Conservation (phyloP, 1,140 invertebrate genomes). For the Maniola jurtina region DNA sequence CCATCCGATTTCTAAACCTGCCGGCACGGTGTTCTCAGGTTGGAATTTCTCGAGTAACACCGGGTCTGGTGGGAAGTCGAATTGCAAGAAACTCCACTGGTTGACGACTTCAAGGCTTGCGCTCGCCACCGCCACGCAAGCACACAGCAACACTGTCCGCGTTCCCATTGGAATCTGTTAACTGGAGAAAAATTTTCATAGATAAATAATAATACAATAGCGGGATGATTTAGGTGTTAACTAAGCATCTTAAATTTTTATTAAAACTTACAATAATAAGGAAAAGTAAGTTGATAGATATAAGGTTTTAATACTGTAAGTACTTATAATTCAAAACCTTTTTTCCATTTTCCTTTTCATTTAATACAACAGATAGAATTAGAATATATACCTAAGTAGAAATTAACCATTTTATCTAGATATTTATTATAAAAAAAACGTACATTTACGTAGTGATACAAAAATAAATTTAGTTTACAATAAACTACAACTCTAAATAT, state of each 20-base stretch:
- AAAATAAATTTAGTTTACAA: not conserved
- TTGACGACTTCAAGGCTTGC: conserved; percentile 82
- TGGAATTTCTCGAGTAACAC: conserved; percentile 80
- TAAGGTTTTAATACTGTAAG: no score
- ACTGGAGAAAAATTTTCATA: conserved; percentile 1
- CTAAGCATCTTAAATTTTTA: no score
- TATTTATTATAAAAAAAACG: no score
- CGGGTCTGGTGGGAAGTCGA: conserved; percentile 82
- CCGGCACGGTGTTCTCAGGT: conserved; percentile 85
- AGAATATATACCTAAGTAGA: no score
- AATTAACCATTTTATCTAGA: no score
- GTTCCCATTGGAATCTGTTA: conserved; percentile 43
- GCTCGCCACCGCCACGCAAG: conserved; percentile 46
- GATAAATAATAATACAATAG: not conserved
- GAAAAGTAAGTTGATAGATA: no score
- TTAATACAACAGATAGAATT: no score
- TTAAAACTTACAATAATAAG: no score
- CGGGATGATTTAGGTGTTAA: no score
- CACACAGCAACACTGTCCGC: conserved; percentile 44
- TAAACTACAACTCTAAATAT: not conserved
- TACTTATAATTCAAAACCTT: no score
- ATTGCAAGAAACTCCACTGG: conserved; percentile 86
- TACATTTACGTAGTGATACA: no score
- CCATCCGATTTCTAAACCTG: conserved; percentile 85
- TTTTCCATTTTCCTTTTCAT: no score